Evolutionary conservation across 2,797 vertebrate species (phyloP), one percentile per base, ranked within the genome.

Genomic region (Perodicticus potto): DNA sequence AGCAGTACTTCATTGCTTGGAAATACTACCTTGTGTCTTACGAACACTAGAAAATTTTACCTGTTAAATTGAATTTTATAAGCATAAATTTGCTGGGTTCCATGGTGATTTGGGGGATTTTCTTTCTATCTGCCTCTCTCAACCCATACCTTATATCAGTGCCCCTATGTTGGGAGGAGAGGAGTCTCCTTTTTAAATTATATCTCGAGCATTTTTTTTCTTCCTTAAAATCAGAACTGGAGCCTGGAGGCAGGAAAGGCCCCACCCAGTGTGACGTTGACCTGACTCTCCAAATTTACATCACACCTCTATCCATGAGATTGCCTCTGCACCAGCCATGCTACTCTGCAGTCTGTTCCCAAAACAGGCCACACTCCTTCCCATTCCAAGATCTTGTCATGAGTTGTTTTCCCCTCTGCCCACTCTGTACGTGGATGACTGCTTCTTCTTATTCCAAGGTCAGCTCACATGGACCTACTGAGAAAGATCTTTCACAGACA

Each of bases 221-320:
- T 76, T 57, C 27, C 73, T 85, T 55, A 53, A 89, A 87, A 57
- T 80, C 61, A 87, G 63, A 37, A 88, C 34, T n/a, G 59, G 73
- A 90, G 32, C 40, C 25, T 22, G 13, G 14, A 87, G 23, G 40
- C 0, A 49, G 11, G 0, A 19, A 67, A 86, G 34, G 7, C 37
- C 37, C 72, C 55, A 4, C 2, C 16, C 2, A 22, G 13, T n/a
- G 5, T 22, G 23, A 0, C 0, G 7, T 22, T 73, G 22, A 9
- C 7, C 32, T 45, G 12, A 32, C 16, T 78, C 19, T 29, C 29
- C 34, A 65, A 83, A 25, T 65, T 61, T n/a, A 32, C 2, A 5
- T 61, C n/a, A 27, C 1, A n/a, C 7, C n/a, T 67, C 63, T 37
- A 27, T 7, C 37, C 57, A 37, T 7, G 78, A 45, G 37, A 14